Evolutionary conservation across 2,888 invertebrate genomes (phyloP).

Genomic region (Neoaliturus tenellus): DNA sequence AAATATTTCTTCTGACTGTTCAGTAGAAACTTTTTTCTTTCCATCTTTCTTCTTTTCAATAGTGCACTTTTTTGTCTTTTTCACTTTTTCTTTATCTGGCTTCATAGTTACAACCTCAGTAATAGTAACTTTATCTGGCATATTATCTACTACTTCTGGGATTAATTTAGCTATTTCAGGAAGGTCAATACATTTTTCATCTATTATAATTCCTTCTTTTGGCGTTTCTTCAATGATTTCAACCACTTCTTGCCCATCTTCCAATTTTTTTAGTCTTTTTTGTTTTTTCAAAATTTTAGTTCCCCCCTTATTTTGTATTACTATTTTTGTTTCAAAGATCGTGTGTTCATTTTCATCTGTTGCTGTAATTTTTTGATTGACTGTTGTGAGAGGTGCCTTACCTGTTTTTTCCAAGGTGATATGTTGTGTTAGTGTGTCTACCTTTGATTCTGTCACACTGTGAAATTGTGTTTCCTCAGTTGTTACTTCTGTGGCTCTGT

Average conservation of each 20-base stretch:
- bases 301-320: constrained; percentile 1
- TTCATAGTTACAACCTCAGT: constrained; percentile 63
- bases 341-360: constrained; percentile 57
- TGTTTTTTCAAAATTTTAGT: constrained; percentile 50
- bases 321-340: constrained; percentile 65
- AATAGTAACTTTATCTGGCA: constrained; percentile 56
- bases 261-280: constrained; percentile 57
- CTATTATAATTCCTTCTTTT: constrained; percentile 32
- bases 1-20: constrained; percentile 57
- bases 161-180: constrained; percentile 29
- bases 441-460: constrained; percentile 54
- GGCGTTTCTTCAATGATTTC: constrained; percentile 58
- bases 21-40: constrained; percentile 58
- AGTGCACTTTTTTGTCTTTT: constrained; percentile 37
- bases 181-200: neutral
- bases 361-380: constrained; percentile 13
- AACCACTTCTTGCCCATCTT: constrained; percentile 60
- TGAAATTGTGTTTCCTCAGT: constrained; percentile 57
- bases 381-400: constrained; percentile 41
- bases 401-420: constrained; percentile 30
- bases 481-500: constrained; percentile 50
- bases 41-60: constrained; percentile 60
- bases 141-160: constrained; percentile 51
- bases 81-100: constrained; percentile 63
- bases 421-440: constrained; percentile 52